Evolutionary conservation across 2,888 invertebrate genomes (phyloP), one percentile per base, ranked within the genome.

Genomic region (Hanleya hanleyi): DNA sequence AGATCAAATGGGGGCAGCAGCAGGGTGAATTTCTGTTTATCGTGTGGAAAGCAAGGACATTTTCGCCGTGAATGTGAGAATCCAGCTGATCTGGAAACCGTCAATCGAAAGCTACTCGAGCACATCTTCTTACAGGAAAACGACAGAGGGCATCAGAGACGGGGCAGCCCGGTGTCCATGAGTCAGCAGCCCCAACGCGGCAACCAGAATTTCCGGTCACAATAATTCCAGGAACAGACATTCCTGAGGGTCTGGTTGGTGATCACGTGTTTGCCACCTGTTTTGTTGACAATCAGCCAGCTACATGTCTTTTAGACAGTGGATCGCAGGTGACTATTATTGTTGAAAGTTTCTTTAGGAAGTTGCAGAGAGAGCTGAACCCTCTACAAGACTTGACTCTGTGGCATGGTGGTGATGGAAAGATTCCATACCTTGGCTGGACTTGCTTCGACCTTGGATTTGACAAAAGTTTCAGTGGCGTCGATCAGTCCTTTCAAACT

Each of bases 221-320:
- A 57, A 57, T 7, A 32, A 57, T 57, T 18, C 57, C 57, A 12
- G 29, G 57, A 29, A 57, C 51, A 51, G 51, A 51, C 32, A 57
- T 64, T 35, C 35, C 64, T 22, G 35, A 64, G 26, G 64, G 64
- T 6, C 64, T 64, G 15, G 37, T 64, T 64, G 64, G 64, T 64
- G 64, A 64, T 36, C 64, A 37, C 18, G 9, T 29, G 15, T 57
- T 15, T 32, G 57, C 57, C 18, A 57, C 22, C 26, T 57, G 57
- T 57, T 57, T 57, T 26, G 57, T 57, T 57, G 57, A 57, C 32
- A 22, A 57, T 15, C 57, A 57, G 26, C 29, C 57, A 57, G 57
- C 9, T 57, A 57, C 57, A 29, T 57, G 57, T 32, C 26, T 57
- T 15, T 29, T 57, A 4, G 57, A 57, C 26, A 57, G 57, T 29